phyloP scores from a whole-genome alignment of 2,797 vertebrate genomes.

The Lagocephalus sceleratus region DNA sequence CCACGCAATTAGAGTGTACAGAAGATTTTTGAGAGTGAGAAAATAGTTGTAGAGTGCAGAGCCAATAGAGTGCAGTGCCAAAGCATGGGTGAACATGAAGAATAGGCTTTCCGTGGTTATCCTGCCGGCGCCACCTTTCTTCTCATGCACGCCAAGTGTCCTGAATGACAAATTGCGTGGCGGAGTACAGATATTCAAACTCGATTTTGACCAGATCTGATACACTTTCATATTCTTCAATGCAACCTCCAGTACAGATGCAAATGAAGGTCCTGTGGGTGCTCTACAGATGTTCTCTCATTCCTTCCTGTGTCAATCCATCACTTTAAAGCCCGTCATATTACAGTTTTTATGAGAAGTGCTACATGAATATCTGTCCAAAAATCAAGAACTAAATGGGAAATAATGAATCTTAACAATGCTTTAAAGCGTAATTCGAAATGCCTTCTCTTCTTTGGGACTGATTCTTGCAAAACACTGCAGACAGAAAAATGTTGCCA shows the following conservation, averaged over 20 bases:
- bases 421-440: too few species aligned
- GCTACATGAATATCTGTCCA: too few species aligned
- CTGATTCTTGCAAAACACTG: too few species aligned
- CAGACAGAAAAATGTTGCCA: too few species aligned
- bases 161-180: conserved; percentile 32
- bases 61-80: conserved; percentile 15
- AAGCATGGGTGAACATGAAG: conserved; percentile 29
- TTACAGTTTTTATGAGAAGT: too few species aligned
- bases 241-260: conserved; percentile 4
- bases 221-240: conserved; percentile 3
- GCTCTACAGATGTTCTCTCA: too few species aligned
- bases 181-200: conserved; percentile 13
- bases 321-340: too few species aligned
- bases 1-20: conserved; percentile 17
- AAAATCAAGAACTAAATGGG: too few species aligned
- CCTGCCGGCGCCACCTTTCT: conserved; percentile 21
- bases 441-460: too few species aligned
- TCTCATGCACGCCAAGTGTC: conserved; percentile 30
- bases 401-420: too few species aligned
- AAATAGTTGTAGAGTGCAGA: conserved; percentile 22
- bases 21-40: conserved; percentile 24
- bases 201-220: conserved; percentile 2
- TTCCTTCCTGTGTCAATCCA: too few species aligned
- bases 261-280: background rate
- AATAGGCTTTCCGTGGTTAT: conserved; percentile 33